Conservation (phyloP, 2,888 invertebrate species). For the Cetonia aurata region DNA sequence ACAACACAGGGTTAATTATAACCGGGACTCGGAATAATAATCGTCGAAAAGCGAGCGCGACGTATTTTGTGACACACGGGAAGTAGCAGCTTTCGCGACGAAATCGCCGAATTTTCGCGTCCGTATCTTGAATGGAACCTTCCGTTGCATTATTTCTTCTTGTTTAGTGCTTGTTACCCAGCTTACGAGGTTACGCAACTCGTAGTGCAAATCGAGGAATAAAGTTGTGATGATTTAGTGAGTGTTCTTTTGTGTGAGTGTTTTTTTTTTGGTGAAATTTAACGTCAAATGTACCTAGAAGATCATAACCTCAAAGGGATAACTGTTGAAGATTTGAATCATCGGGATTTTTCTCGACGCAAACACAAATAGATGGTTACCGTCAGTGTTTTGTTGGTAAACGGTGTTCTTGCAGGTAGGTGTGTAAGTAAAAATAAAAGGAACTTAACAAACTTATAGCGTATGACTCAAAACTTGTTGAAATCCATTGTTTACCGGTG, state of each 20-base stretch:
- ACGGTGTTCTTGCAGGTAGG: constrained; percentile 30
- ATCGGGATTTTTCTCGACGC: constrained; percentile 19
- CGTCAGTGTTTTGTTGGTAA: constrained; percentile 20
- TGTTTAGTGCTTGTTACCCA: background rate
- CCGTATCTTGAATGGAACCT: background rate
- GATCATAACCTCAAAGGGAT: constrained; percentile 16
- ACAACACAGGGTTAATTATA: constrained; percentile 29
- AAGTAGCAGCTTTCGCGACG: too few relatives aligned
- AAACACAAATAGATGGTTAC: constrained; percentile 7
- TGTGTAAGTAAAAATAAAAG: constrained; percentile 22
- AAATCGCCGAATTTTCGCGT: constrained; percentile 14
- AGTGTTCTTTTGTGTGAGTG: constrained; percentile 1
- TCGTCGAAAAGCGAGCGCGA: constrained; percentile 11
- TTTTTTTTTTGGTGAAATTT: background rate
- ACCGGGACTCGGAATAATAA: constrained; percentile 18
- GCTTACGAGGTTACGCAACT: background rate
- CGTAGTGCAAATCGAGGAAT: background rate
- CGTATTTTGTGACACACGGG: constrained; percentile 2
- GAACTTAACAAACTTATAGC: background rate
- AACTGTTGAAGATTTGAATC: constrained; percentile 15
- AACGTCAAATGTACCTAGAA: background rate
- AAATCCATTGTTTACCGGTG: background rate
- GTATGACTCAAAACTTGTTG: constrained; percentile 36
- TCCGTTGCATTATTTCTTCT: background rate
- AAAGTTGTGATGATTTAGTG: background rate